Conservation (phyloP, 2,797 vertebrate genomes). For the Enteromius fasciolatus region DNA sequence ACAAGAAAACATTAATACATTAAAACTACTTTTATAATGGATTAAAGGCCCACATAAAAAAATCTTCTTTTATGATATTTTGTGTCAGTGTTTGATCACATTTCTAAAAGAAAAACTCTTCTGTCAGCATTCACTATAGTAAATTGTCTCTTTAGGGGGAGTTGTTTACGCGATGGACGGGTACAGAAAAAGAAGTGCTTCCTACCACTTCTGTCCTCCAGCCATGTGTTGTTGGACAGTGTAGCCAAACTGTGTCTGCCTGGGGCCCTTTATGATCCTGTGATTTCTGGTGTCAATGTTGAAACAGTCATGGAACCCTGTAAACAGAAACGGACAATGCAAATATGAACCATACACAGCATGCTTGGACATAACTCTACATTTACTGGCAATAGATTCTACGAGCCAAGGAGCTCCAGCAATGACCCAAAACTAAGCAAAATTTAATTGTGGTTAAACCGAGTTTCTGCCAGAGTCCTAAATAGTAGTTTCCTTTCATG, state of each 20-base stretch:
- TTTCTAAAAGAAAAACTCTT: not conserved
- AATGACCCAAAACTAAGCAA: slow-evolving; percentile 43
- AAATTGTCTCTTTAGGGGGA: not conserved
- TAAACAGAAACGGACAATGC: slow-evolving; percentile 50
- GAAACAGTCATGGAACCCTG: slow-evolving; percentile 85
- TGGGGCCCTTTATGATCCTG: slow-evolving; percentile 87
- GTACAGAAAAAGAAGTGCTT: not conserved
- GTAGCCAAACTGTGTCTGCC: slow-evolving; percentile 93
- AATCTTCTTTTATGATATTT: not conserved
- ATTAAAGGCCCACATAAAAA: not conserved
- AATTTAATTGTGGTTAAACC: slow-evolving; percentile 42
- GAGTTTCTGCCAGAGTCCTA: slow-evolving; percentile 30
- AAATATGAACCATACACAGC: slow-evolving; percentile 36
- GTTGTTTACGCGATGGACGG: not conserved
- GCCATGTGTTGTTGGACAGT: slow-evolving; percentile 94
- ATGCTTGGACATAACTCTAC: slow-evolving; percentile 21
- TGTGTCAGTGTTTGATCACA: not conserved
- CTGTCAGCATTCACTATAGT: not conserved
- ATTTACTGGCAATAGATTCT: slow-evolving; percentile 36
- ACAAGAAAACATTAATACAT: not conserved
- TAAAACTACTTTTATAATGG: not conserved
- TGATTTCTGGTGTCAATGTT: slow-evolving; percentile 90
- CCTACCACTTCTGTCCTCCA: slow-evolving; percentile 92
- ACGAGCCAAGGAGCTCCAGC: slow-evolving; percentile 27
- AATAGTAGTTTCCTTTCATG: slow-evolving; percentile 7